Conservation (phyloP, 23 tunicate genomes). For the Corella eumyota region DNA sequence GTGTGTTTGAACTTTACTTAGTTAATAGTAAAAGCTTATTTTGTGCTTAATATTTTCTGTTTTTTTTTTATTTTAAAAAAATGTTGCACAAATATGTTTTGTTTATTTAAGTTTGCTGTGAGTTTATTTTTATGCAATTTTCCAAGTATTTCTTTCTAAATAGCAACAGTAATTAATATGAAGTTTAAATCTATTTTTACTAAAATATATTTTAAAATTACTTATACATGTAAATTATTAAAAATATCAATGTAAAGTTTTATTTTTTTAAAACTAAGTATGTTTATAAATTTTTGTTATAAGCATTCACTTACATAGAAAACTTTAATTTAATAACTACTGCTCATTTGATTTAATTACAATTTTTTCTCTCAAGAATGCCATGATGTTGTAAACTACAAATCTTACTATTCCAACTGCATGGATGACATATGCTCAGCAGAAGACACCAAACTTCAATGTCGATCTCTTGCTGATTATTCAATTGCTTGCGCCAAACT, state of each 20-base stretch:
- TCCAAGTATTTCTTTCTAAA: too few relatives aligned
- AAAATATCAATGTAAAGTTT: not conserved
- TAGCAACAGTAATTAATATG: too few relatives aligned
- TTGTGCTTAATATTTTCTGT: not conserved
- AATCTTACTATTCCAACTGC: conserved; percentile 53
- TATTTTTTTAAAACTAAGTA: too few relatives aligned
- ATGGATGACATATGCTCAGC: conserved; percentile 81
- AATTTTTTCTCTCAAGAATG: conserved; percentile 39
- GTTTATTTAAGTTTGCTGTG: too few relatives aligned
- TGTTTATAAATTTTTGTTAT: not conserved
- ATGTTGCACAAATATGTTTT: too few relatives aligned
- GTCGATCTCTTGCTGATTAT: conserved; percentile 84
- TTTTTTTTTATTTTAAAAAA: not conserved
- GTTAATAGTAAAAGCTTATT: not conserved
- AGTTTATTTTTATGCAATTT: too few relatives aligned
- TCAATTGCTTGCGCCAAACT: conserved; percentile 88
- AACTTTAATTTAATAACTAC: not conserved
- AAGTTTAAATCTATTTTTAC: too few relatives aligned
- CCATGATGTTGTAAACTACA: conserved; percentile 92
- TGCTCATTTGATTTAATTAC: not conserved
- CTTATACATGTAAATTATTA: too few relatives aligned
- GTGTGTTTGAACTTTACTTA: not conserved
- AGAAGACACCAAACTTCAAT: conserved; percentile 66
- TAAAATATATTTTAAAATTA: too few relatives aligned
- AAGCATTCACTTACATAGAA: not conserved